Conservation (phyloP, 2,113 vertebrate genomes). For the Tilapia sparmanii region DNA sequence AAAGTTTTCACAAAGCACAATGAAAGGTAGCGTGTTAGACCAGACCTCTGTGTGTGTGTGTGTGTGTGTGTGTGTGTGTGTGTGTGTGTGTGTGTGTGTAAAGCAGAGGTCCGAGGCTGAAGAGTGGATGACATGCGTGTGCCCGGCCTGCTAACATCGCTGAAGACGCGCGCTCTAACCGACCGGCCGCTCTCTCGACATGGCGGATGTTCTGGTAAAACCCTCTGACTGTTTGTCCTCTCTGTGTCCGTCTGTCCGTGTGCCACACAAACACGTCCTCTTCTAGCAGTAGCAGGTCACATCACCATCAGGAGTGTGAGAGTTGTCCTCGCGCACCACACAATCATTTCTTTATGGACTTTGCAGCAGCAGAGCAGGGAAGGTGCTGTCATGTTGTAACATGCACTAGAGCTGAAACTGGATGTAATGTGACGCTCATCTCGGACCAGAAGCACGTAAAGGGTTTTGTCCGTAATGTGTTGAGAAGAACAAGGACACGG, state of each 20-base stretch:
- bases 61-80: not conserved
- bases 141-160: conserved; percentile 70
- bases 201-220: conserved; percentile 75
- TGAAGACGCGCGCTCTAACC: conserved; percentile 65
- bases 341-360: not conserved
- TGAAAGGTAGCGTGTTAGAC: no score
- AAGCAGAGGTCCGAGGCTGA: conserved; percentile 67
- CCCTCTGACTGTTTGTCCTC: not conserved
- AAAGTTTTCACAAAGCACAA: no score
- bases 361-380: not conserved
- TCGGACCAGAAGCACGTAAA: not conserved
- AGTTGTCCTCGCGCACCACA: not conserved
- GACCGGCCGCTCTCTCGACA: conserved; percentile 57
- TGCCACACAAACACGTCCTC: not conserved
- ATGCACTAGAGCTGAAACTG: not conserved
- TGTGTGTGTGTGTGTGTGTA: conserved; percentile 20
- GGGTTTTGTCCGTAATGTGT: not conserved
- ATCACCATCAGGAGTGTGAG: not conserved
- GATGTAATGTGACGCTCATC: not conserved
- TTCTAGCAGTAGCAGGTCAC: not conserved
- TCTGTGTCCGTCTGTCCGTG: not conserved
- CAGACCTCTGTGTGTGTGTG: no score
- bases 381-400: not conserved
- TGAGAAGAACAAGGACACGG: not conserved
- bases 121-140: conserved; percentile 75